A percentile compares a stretch with the other conserved stretches of the same genome.
phyloP scores from a whole-genome alignment of 2,888 invertebrate species.

The Lottia gigantea region DNA sequence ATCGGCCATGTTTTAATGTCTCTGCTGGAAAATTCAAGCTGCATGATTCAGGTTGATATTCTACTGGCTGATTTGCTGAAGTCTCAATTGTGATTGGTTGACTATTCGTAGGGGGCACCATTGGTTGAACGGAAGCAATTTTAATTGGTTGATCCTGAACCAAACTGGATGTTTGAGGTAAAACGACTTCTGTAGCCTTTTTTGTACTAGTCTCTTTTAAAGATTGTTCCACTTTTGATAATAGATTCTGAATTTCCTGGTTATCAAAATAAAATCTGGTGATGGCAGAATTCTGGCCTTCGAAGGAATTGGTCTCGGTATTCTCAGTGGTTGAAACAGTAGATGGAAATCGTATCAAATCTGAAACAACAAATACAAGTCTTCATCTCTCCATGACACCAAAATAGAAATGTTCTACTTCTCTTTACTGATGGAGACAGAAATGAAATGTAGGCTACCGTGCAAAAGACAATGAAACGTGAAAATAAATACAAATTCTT shows the following conservation, averaged over 20 bases:
- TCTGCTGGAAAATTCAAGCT: too few species aligned
- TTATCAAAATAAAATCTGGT: background rate
- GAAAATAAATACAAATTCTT: too few species aligned
- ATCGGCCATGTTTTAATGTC: too few species aligned
- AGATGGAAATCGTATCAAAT: background rate
- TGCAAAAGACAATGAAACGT: too few species aligned
- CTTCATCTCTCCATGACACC: too few species aligned
- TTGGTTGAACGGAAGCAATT: background rate
- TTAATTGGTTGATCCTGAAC: background rate
- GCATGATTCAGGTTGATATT: too few species aligned
- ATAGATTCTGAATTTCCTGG: background rate
- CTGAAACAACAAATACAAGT: background rate
- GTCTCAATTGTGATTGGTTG: background rate
- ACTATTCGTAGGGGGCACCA: background rate
- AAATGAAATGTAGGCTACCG: too few species aligned
- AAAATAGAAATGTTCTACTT: too few species aligned
- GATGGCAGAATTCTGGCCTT: background rate
- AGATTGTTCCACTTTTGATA: background rate
- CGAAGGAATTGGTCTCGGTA: too few species aligned
- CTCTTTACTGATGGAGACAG: too few species aligned
- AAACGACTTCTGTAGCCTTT: background rate
- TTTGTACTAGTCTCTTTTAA: background rate
- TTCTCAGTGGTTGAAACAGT: too few species aligned
- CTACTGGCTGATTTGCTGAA: background rate
- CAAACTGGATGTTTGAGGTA: background rate